Conservation (phyloP, 2,888 invertebrate species). For the Sclerodermus sp. region DNA sequence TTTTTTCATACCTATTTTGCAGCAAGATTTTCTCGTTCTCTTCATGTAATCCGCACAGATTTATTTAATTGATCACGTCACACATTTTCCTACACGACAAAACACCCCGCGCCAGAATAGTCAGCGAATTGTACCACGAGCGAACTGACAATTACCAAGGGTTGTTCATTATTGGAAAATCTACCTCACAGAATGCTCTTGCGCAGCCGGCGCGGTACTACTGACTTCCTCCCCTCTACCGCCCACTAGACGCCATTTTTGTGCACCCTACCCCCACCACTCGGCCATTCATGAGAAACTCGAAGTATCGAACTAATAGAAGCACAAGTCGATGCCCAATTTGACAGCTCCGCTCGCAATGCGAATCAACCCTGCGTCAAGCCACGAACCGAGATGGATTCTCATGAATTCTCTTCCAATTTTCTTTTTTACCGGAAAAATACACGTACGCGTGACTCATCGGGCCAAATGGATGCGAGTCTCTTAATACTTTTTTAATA, state of each 20-base stretch:
- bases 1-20: conserved; percentile 16
- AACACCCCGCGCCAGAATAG: conserved; percentile 25
- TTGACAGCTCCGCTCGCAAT: no score
- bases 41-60: conserved; percentile 30
- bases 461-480: no score
- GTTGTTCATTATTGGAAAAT: conserved; percentile 39
- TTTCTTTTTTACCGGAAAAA: no score
- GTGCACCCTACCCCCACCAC: conserved; percentile 11
- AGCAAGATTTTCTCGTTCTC: conserved; percentile 9
- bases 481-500: no score
- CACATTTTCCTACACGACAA: conserved; percentile 28
- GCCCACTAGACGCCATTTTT: conserved; percentile 30
- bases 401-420: no score
- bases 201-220: conserved; percentile 46
- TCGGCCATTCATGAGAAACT: no score
- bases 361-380: no score
- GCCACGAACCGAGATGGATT: no score
- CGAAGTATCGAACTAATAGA: no score
- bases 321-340: no score
- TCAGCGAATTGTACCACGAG: conserved; percentile 34
- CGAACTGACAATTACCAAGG: conserved; percentile 39
- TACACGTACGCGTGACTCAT: no score
- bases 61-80: conserved; percentile 13
- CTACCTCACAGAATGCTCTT: conserved; percentile 38
- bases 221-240: conserved; percentile 35